A percentile compares a stretch with the other conserved stretches of the same genome.
These are phyloP conservation scores for Prietella phreatophila DNA, from an alignment of 2,113 vertebrate genomes.

Conservation along the genomic window DNA sequence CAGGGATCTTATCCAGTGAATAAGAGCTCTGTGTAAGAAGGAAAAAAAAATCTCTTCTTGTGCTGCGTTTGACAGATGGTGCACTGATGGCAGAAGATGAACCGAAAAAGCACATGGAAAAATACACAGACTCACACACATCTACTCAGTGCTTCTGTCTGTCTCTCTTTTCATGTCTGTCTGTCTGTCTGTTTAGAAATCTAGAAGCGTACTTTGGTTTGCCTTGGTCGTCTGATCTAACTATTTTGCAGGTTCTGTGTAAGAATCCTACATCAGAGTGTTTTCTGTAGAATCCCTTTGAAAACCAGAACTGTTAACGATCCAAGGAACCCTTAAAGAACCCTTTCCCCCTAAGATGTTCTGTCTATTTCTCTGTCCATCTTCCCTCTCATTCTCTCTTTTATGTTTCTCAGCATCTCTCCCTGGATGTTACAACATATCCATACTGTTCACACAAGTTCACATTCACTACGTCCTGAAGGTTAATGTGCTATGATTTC, in stretches of 20 bases:
- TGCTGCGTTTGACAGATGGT: conserved; percentile 52
- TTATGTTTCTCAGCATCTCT: conserved; percentile 16
- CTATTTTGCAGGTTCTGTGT: too few relatives aligned
- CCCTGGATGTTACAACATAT: neutral
- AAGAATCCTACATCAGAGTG: neutral
- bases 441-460: conserved; percentile 19
- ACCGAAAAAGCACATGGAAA: neutral
- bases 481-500: conserved; percentile 38
- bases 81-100: conserved; percentile 31
- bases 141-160: conserved; percentile 12
- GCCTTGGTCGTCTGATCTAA: neutral
- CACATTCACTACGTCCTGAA: conserved; percentile 18
- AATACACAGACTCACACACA: neutral
- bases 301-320: neutral
- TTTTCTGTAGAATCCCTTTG: neutral
- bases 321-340: neutral
- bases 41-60: neutral
- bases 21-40: neutral
- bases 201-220: neutral
- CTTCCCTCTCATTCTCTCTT: conserved; percentile 2
- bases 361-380: conserved; percentile 21
- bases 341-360: neutral
- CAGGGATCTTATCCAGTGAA: neutral
- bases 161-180: neutral
- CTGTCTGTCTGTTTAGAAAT: neutral